Evolutionary conservation across 1,140 invertebrate species (phyloP), one percentile per base, ranked within the genome.

Genomic region (Bradynema listronoti): DNA sequence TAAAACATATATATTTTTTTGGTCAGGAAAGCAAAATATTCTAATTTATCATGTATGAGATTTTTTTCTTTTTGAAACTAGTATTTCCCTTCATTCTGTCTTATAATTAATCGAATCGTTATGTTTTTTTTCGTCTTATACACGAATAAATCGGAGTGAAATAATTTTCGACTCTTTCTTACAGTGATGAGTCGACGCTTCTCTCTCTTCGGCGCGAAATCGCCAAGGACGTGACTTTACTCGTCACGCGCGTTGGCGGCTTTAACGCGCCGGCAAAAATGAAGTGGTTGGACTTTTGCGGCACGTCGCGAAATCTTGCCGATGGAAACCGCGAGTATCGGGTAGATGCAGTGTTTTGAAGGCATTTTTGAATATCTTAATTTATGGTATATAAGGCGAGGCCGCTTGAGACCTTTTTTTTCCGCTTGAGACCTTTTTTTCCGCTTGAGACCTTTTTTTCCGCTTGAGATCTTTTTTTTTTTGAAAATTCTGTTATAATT

Each of bases 241-340:
- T 77, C 14, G 55, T 77, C 19, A 43, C 66, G 7, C 53, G 75
- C 19, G 66, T 73, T 34, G 74, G 73, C 16, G 71, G 63, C 43
- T 70, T 55, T 54, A 11, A 56, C 29, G 53, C 58, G 11, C 33
- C 32, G 42, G 41, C 69, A 6, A 75, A 75, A 56, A 52, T 77
- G 4, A 75, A 75, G 45, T 75, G 72, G 72, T 58, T 77, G 43
- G 72, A 75, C 52, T 63, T 77, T n/a, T 61, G 54, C 16, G 46
- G 43, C n/a, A 36, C 24, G 7, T 65, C 25, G 22, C 53, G n/a
- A 19, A 29, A 14, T 24, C 33, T 63, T 7, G n/a, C 41, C 22
- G 63, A 55, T 36, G 54, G 53, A 46, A 55, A 42, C 29, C 36
- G 27, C 5, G 53, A 72, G 51, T 72, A 72, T 46, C 34, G 68